phyloP scores from a whole-genome alignment of 2,888 invertebrate species.

The Xanthostigma xanthostigma region DNA sequence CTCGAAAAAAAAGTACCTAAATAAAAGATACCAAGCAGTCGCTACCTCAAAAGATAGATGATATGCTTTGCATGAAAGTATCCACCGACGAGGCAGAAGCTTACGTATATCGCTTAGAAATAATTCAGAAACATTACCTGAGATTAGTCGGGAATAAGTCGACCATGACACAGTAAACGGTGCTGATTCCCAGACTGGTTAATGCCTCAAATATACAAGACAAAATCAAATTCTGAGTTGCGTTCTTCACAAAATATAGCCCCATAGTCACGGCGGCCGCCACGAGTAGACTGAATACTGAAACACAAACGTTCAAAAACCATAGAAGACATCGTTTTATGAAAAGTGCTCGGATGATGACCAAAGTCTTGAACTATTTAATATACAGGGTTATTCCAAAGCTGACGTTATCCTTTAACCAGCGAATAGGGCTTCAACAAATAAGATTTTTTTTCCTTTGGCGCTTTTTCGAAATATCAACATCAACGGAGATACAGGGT shows the following conservation, averaged over 20 bases:
- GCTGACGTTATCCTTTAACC: too few species aligned
- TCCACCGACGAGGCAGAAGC: too few species aligned
- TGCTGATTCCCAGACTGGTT: conserved; percentile 64
- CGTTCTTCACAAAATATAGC: conserved; percentile 57
- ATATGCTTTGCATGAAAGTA: too few species aligned
- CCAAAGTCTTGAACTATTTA: too few species aligned
- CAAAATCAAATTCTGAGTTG: conserved; percentile 53
- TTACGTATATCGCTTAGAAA: neutral
- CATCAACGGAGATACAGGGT: too few species aligned
- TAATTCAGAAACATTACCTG: conserved; percentile 34
- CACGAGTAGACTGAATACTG: conserved; percentile 60
- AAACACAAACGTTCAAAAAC: conserved; percentile 12
- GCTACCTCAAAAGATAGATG: too few species aligned
- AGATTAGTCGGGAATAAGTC: conserved; percentile 72
- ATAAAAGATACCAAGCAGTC: too few species aligned
- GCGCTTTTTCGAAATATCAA: too few species aligned
- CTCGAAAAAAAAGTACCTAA: neutral
- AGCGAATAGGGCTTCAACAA: too few species aligned
- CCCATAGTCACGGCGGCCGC: conserved; percentile 60
- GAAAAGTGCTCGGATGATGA: neutral
- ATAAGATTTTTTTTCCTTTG: too few species aligned
- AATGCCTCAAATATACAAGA: conserved; percentile 69
- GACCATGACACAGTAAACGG: conserved; percentile 67
- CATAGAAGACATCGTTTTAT: neutral
- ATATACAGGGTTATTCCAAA: too few species aligned